These are phyloP conservation scores for Macaca nemestrina DNA, from an alignment of 2,113 vertebrate species.

Conservation along the genomic window DNA sequence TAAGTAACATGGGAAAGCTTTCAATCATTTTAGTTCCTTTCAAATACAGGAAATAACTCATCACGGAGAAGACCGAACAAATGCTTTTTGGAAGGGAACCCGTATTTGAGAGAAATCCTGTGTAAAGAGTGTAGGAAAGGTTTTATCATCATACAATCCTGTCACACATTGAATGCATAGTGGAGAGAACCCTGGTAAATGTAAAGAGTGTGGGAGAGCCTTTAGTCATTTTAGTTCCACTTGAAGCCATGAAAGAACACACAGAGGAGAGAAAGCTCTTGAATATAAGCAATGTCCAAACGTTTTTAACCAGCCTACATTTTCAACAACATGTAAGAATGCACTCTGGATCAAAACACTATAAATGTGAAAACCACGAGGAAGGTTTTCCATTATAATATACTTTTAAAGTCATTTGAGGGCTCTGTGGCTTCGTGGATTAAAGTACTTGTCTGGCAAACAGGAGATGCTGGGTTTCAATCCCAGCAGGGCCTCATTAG, in stretches of 20 bases:
- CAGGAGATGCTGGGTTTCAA: not conserved
- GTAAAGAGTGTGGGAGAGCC: not conserved
- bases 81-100: not conserved
- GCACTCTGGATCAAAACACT: not conserved
- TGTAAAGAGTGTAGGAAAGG: not conserved
- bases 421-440: not conserved
- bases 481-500: not conserved
- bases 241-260: not conserved
- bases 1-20: not conserved
- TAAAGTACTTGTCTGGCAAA: not conserved
- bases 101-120: not conserved
- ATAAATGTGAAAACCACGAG: not conserved
- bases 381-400: conserved; percentile 18
- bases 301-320: not conserved
- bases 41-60: not conserved
- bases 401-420: not conserved
- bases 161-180: not conserved
- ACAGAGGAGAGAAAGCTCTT: not conserved
- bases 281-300: not conserved
- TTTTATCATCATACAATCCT: not conserved
- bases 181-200: not conserved
- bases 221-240: not conserved
- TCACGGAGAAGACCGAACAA: not conserved
- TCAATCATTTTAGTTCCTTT: not conserved
- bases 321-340: not conserved